Evolutionary conservation across 2,888 invertebrate genomes (phyloP).

Genomic region (Craniophora ligustri): DNA sequence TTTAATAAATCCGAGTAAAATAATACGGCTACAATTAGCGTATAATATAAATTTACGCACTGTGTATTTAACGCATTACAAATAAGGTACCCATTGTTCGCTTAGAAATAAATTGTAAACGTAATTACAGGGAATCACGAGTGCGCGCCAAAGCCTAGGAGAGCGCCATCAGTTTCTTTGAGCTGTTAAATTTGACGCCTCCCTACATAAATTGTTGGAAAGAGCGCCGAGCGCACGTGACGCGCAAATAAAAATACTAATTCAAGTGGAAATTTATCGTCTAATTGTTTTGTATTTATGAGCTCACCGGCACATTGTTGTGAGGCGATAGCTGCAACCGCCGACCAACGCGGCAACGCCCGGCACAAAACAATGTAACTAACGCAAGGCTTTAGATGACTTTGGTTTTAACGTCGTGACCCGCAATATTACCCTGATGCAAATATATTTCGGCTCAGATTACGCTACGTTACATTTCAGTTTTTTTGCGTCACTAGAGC

Average conservation of each 20-base stretch:
- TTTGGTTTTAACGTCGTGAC: slow-evolving; percentile 72
- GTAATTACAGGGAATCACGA: slow-evolving; percentile 79
- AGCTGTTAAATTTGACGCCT: slow-evolving; percentile 82
- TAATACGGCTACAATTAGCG: slow-evolving; percentile 4
- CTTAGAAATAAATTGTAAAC: slow-evolving; percentile 74
- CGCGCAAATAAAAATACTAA: slow-evolving; percentile 84
- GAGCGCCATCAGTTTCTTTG: slow-evolving; percentile 78
- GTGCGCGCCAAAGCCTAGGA: slow-evolving; percentile 68
- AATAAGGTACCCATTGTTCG: slow-evolving; percentile 67
- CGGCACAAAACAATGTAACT: slow-evolving; percentile 75
- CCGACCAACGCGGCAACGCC: too few species aligned
- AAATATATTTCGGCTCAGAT: slow-evolving; percentile 63
- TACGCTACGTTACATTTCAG: slow-evolving; percentile 54
- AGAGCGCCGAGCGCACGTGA: slow-evolving; percentile 79
- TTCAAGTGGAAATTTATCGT: slow-evolving; percentile 80
- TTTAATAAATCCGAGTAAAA: slow-evolving; percentile 15
- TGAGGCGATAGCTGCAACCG: slow-evolving; percentile 68
- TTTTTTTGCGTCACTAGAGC: slow-evolving; percentile 32
- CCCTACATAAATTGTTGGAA: slow-evolving; percentile 77
- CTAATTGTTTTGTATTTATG: slow-evolving; percentile 84
- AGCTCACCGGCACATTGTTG: slow-evolving; percentile 75
- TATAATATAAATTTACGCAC: slow-evolving; percentile 14
- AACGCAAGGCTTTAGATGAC: slow-evolving; percentile 59
- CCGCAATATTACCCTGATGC: slow-evolving; percentile 61
- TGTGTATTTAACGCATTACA: slow-evolving; percentile 47